Conservation (phyloP, 2,797 vertebrate species). For the Gobionotothen gibberifrons region DNA sequence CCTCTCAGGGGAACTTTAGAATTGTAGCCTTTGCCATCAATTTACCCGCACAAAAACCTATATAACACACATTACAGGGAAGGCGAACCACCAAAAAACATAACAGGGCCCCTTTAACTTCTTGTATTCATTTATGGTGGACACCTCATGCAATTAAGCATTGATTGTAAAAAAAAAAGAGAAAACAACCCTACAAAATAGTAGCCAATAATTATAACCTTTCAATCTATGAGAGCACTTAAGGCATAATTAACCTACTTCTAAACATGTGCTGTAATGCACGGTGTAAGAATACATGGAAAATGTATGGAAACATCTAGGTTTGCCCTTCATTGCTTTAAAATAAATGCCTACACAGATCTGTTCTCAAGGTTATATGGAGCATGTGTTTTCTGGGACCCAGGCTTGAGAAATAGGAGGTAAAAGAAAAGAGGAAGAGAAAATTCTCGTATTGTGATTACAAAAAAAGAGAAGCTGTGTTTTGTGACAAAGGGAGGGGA, state of each 20-base stretch:
- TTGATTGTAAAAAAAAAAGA: background rate
- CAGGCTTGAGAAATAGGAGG: constrained; percentile 42
- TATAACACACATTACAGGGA: too few relatives aligned
- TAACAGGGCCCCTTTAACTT: background rate
- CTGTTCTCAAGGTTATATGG: background rate
- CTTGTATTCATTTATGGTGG: background rate
- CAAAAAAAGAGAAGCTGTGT: constrained; percentile 54
- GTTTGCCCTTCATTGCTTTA: background rate
- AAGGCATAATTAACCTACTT: constrained; percentile 32
- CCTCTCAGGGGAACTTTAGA: too few relatives aligned
- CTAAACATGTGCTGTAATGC: constrained; percentile 7
- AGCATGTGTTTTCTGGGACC: constrained; percentile 2
- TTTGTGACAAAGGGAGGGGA: constrained; percentile 40
- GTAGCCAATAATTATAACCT: too few relatives aligned
- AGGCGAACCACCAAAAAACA: too few relatives aligned
- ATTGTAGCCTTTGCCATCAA: too few relatives aligned
- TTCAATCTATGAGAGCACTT: background rate
- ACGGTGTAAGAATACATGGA: background rate
- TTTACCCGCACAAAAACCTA: too few relatives aligned
- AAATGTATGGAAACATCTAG: background rate
- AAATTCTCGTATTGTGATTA: constrained; percentile 31
- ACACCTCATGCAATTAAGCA: constrained; percentile 3
- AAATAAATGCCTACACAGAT: background rate
- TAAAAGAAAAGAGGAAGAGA: constrained; percentile 63
- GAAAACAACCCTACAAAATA: background rate